phyloP scores from a whole-genome alignment of 2,888 invertebrate species.

The Agapostemon virescens region DNA sequence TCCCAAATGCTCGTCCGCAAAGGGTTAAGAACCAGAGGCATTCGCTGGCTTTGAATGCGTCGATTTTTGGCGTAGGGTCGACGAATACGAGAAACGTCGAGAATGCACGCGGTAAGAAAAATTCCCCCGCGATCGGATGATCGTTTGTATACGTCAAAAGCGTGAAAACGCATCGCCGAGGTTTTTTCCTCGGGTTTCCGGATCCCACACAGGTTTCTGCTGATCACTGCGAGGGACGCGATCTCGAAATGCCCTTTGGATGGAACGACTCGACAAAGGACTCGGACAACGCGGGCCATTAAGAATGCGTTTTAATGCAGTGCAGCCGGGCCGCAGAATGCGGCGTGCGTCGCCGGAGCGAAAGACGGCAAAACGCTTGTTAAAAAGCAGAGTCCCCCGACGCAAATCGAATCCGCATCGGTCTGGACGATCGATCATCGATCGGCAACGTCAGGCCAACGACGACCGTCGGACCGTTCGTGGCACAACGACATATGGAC shows the following conservation, averaged over 20 bases:
- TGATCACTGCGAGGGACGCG: constrained; percentile 51
- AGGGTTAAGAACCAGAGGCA: too few species aligned
- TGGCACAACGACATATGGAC: constrained; percentile 43
- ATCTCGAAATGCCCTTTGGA: constrained; percentile 55
- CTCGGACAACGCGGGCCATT: constrained; percentile 46
- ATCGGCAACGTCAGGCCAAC: constrained; percentile 64
- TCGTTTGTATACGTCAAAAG: constrained; percentile 7
- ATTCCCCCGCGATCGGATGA: neutral
- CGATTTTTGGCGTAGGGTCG: neutral
- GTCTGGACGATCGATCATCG: constrained; percentile 50
- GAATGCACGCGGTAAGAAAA: too few species aligned
- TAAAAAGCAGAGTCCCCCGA: constrained; percentile 34
- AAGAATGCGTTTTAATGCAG: constrained; percentile 69
- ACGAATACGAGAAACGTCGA: too few species aligned
- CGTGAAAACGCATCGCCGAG: neutral
- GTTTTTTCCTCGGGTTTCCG: constrained; percentile 17
- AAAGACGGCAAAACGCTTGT: constrained; percentile 45
- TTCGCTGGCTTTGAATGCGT: neutral
- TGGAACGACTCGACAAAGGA: constrained; percentile 58
- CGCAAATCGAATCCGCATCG: constrained; percentile 51
- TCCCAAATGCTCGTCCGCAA: too few species aligned
- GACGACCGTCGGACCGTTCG: neutral
- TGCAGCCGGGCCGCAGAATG: constrained; percentile 45
- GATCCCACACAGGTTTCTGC: constrained; percentile 51
- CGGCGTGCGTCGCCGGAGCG: constrained; percentile 6